A percentile compares a stretch with the other conserved stretches of the same genome.
phyloP scores from a whole-genome alignment of 2,113 vertebrate genomes.

The Nannobrachium achirus region DNA sequence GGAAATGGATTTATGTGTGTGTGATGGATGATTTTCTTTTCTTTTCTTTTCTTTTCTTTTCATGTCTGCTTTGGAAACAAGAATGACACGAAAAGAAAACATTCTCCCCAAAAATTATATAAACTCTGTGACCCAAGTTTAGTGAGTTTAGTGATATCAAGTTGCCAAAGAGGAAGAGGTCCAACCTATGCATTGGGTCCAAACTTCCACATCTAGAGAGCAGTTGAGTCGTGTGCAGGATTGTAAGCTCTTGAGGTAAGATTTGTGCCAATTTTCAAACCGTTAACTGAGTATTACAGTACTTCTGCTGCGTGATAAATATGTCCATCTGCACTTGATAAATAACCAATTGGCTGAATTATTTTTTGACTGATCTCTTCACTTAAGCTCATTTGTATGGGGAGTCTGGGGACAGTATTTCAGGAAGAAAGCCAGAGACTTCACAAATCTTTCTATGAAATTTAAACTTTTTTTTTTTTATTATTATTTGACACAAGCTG shows the following conservation, averaged over 20 bases:
- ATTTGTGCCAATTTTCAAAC: slow-evolving; percentile 39
- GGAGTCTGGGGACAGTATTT: not conserved
- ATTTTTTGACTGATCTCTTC: not conserved
- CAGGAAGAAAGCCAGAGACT: not conserved
- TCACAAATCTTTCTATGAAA: slow-evolving; percentile 9
- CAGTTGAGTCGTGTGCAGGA: not conserved
- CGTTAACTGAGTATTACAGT: no score
- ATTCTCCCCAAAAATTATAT: slow-evolving; percentile 27
- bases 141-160: not conserved
- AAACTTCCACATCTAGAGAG: slow-evolving; percentile 11
- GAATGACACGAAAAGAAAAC: not conserved
- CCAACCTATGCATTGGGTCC: slow-evolving; percentile 40
- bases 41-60: not conserved
- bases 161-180: slow-evolving; percentile 61
- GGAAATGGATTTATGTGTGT: no score
- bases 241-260: not conserved
- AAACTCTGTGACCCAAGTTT: slow-evolving; percentile 23
- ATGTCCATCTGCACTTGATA: no score
- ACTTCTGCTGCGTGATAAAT: not conserved
- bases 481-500: not conserved
- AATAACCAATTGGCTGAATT: not conserved
- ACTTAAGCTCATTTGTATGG: slow-evolving; percentile 9
- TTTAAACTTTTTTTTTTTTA: not conserved
- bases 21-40: no score
- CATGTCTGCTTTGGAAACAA: slow-evolving; percentile 1